Evolutionary conservation across 2,888 invertebrate genomes (phyloP), one percentile per base, ranked within the genome.

Genomic region (Bibio marci): DNA sequence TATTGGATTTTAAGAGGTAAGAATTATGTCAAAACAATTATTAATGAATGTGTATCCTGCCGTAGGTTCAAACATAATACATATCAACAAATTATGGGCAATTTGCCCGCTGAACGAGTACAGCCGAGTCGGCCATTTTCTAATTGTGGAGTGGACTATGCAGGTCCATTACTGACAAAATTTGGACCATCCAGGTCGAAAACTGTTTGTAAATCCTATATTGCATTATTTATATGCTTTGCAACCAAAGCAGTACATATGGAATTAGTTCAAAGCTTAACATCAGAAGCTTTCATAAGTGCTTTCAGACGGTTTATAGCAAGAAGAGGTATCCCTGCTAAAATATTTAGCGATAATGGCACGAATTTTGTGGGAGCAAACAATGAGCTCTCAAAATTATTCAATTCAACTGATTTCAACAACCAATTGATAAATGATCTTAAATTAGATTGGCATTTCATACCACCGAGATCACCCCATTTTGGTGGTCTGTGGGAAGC

Each of bases 141-240:
- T 5, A 45, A 45, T n/a, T 46, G 45, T 8, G 48, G 48, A 1
- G 40, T 48, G 2, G 48, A 50, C 32, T 50, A 41, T 35, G 48
- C 45, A 3, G 48, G 48, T 15, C 48, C 48, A 5, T 41, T 49
- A 26, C 38, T 36, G 6, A 39, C 49, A 7, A 22, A 22, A 22
- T n/a, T n/a, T n/a, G 5, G 5, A 22, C 22, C 22, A 22, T 22
- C 8, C 8, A 4, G 22, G 8, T 12, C n/a, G 18, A n/a, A 22
- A 18, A 18, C 8, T 6, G 8, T 22, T 4, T 22, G 4, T 6
- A 22, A 22, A 22, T 4, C 22, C 5, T 33, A 33, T 33, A 33
- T 33, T 18, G 33, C 17, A 12, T 17, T 33, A 17, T 33, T 18
- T 12, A 18, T 33, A 11, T 33, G 33, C 10, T 18, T 33, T 7